A percentile compares a stretch with the other conserved stretches of the same genome.
These are phyloP conservation scores for Sarotherodon lohbergeri DNA, from an alignment of 2,113 vertebrate species.

Conservation along the genomic window DNA sequence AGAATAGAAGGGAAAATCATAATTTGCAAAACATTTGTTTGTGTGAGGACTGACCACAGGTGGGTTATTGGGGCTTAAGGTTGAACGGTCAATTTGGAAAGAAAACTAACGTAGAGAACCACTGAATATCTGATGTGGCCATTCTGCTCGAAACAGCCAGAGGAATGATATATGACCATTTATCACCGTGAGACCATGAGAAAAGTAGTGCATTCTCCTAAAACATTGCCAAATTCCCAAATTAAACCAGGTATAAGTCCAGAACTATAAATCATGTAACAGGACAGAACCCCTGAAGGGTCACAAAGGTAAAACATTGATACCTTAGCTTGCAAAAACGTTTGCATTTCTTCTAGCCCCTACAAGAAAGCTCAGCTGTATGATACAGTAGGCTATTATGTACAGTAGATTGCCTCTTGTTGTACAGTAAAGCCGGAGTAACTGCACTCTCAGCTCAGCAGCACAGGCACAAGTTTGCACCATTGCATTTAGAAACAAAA, in stretches of 20 bases:
- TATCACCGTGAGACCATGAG: not conserved
- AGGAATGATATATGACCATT: not conserved
- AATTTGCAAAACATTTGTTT: slow-evolving; percentile 26
- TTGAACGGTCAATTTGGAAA: not conserved
- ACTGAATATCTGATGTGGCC: slow-evolving; percentile 21
- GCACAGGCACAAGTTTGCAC: not conserved
- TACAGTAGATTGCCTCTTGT: not conserved
- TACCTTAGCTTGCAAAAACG: not conserved
- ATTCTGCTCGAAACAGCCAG: not conserved
- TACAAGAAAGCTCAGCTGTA: not conserved
- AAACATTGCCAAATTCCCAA: not conserved
- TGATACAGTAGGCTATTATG: not conserved
- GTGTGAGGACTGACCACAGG: slow-evolving; percentile 1
- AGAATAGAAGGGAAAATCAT: not conserved
- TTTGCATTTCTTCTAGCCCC: not conserved
- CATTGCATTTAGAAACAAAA: not conserved
- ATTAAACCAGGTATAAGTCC: not conserved
- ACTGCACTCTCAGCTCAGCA: not conserved
- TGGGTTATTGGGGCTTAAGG: slow-evolving; percentile 9
- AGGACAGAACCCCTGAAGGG: not conserved
- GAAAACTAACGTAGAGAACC: not conserved
- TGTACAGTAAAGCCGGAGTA: not conserved
- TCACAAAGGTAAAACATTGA: not conserved
- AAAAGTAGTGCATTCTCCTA: not conserved
- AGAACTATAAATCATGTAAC: not conserved